Base-by-base conservation (phyloP, 2,888 invertebrate species). In the Hesperia comma region DNA sequence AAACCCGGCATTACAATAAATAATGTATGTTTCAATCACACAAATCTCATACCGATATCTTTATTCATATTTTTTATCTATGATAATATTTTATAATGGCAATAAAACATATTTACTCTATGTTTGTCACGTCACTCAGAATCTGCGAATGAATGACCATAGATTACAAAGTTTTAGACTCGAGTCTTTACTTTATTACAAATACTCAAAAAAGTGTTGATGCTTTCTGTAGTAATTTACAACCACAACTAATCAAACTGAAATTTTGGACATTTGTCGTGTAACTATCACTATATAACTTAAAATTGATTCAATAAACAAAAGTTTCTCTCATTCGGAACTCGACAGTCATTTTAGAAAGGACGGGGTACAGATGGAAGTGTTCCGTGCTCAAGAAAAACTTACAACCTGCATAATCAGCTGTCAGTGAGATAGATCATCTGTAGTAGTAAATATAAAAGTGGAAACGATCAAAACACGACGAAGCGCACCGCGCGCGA, bases 401-500 rank as follows among this genome's bases (percentile, higher is more conserved):
- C 92, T 88, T 88, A 87, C 91, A 90, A 89, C 93, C 92, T 91
- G 90, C 93, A 92, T 93, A 93, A 93, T 93, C 93, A 93, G 93
- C 92, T 93, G 93, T 93, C 93, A 93, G 87, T 90, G 90, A 93
- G 87, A 88, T 85, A 90, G 89, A 93, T 93, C 93, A 93, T 92
- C 92, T 93, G 93, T 92, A 90, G 93, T 92, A 90, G 93, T 92
- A 92, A 92, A 92, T 92, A 92, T 89, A 87, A 91, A 90, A 90
- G 86, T 86, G 88, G 85, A 92, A 87, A 88, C 87, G 84, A 90
- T 86, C 90, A 89, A 83, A 90, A 89, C 87, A 88, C 85, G 83
- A 87, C 88, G 83, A 77, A 78, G 78, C 78, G 77, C 72, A 74
- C 78, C 76, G 77, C 80, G 79, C 82, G 81, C 81, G 79, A 84